phyloP scores from a whole-genome alignment of 2,113 vertebrate species.

The Acanthochromis polyacanthus region DNA sequence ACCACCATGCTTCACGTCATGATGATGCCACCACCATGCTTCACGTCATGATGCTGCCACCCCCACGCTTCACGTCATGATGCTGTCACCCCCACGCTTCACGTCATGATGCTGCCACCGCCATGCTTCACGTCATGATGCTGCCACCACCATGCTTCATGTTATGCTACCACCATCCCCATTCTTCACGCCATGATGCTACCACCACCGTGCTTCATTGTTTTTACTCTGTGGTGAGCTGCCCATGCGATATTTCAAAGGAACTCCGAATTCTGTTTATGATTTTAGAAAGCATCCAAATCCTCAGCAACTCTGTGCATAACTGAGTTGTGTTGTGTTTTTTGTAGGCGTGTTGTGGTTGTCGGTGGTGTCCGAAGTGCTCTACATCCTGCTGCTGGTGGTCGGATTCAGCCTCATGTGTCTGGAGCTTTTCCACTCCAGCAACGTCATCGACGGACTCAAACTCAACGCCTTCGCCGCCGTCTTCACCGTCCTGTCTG shows the following conservation, averaged over 20 bases:
- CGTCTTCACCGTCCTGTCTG: slow-evolving; percentile 98
- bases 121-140: too few species aligned
- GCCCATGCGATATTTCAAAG: neutral
- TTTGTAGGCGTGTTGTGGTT: slow-evolving; percentile 94
- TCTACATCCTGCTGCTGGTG: slow-evolving; percentile 96
- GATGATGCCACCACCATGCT: too few species aligned
- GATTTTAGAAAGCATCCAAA: neutral
- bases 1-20: too few species aligned
- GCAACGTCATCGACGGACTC: slow-evolving; percentile 96
- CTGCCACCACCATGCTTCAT: too few species aligned
- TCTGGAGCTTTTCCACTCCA: slow-evolving; percentile 96
- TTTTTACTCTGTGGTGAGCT: too few species aligned
- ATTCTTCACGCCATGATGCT: too few species aligned
- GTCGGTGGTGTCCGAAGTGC: slow-evolving; percentile 95
- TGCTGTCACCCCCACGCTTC: too few species aligned
- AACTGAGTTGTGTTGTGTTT: slow-evolving; percentile 19
- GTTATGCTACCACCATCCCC: too few species aligned
- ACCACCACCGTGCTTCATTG: too few species aligned
- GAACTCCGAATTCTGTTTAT: neutral
- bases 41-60: too few species aligned
- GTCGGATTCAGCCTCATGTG: slow-evolving; percentile 99
- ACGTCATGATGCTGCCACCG: too few species aligned
- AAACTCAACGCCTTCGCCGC: slow-evolving; percentile 98
- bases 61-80: too few species aligned
- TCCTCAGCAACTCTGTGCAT: neutral